A percentile compares a stretch with the other conserved stretches of the same genome.
These are phyloP conservation scores for Alligator mississippiensis DNA, from an alignment of 2,113 vertebrate species.

Conservation along the genomic window DNA sequence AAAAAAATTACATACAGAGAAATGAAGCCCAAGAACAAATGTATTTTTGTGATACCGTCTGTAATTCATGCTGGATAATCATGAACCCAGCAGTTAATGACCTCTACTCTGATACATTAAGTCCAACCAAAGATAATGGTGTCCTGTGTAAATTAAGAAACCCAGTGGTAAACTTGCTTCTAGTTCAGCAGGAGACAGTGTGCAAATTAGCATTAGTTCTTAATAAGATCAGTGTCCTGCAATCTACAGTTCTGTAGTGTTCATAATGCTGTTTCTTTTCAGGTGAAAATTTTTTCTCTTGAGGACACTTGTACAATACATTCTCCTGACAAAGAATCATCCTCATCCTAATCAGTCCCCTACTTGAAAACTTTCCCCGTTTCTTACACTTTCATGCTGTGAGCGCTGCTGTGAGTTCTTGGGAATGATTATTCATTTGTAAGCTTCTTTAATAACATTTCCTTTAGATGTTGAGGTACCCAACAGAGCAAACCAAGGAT, in stretches of 20 bases:
- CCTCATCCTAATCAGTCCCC: conserved; percentile 90
- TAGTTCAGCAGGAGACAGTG: conserved; percentile 91
- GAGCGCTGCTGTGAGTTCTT: conserved; percentile 89
- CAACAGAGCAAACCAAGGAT: conserved; percentile 80
- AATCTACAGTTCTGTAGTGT: conserved; percentile 80
- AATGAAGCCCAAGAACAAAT: conserved; percentile 75
- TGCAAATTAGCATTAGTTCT: conserved; percentile 97
- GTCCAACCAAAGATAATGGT: conserved; percentile 87
- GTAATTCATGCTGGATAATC: conserved; percentile 83
- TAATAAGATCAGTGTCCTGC: conserved; percentile 92
- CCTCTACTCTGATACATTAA: conserved; percentile 87
- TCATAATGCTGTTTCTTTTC: conserved; percentile 83
- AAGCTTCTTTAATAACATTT: conserved; percentile 94
- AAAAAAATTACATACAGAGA: conserved; percentile 62
- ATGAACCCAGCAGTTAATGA: conserved; percentile 87
- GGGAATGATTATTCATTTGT: conserved; percentile 93
- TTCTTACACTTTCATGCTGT: conserved; percentile 86
- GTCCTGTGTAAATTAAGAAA: conserved; percentile 98
- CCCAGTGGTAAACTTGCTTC: conserved; percentile 97
- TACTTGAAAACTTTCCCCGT: conserved; percentile 88
- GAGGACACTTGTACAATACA: conserved; percentile 85
- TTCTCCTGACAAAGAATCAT: conserved; percentile 89
- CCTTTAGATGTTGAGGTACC: conserved; percentile 84
- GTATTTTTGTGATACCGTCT: conserved; percentile 79
- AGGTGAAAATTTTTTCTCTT: conserved; percentile 95